phyloP scores from a whole-genome alignment of 2,797 vertebrate genomes.

The Podarcis siculus region DNA sequence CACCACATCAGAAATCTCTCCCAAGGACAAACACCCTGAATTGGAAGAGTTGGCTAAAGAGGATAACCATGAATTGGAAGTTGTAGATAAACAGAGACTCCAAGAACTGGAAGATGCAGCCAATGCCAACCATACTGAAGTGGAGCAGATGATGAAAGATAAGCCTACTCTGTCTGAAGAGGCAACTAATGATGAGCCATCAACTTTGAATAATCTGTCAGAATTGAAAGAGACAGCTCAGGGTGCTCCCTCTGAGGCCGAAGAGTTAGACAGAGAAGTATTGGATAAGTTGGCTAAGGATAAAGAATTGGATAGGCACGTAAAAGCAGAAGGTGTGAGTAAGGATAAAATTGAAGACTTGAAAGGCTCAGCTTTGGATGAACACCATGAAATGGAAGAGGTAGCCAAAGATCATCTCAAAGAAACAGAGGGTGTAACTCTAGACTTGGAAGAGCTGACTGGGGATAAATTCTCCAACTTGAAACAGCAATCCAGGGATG shows the following conservation, averaged over 20 bases:
- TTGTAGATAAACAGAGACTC: neutral
- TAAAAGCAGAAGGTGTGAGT: slow-evolving; percentile 17
- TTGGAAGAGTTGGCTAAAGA: slow-evolving; percentile 1
- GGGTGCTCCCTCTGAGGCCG: neutral
- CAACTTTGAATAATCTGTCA: neutral
- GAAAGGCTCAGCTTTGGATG: neutral
- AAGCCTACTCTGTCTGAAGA: slow-evolving; percentile 27
- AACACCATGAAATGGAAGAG: neutral
- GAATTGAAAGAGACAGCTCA: neutral
- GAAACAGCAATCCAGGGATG: slow-evolving; percentile 2
- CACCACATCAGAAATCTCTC: neutral
- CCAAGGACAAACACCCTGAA: neutral
- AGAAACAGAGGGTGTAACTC: neutral
- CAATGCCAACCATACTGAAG: neutral
- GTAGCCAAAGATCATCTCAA: neutral
- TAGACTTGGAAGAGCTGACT: neutral
- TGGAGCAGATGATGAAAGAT: neutral
- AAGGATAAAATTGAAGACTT: slow-evolving; percentile 24
- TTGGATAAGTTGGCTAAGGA: neutral
- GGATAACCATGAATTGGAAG: neutral
- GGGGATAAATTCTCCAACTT: neutral
- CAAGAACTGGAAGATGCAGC: neutral
- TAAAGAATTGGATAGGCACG: neutral
- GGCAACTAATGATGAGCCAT: slow-evolving; percentile 2
- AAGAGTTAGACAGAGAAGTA: slow-evolving; percentile 16